A percentile compares a stretch with the other conserved stretches of the same genome.
Conservation (phyloP, 2,888 invertebrate genomes). For the Microctonus aethiopoides region DNA sequence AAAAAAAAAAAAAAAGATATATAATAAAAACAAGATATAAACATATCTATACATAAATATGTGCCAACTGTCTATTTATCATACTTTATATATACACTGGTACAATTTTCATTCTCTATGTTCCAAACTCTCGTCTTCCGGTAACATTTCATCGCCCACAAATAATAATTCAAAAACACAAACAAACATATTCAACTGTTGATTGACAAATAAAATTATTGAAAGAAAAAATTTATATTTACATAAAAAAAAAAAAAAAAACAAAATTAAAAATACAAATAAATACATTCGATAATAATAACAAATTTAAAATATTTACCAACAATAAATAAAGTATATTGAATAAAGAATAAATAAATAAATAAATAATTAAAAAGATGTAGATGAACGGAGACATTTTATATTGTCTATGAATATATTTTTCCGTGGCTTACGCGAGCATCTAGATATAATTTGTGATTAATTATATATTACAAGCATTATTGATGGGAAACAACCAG, state of each 20-base stretch:
- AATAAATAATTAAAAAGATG: slow-evolving; percentile 6
- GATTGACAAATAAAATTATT: too few relatives aligned
- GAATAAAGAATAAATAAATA: background rate
- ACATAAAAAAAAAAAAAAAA: too few relatives aligned
- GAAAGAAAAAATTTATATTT: too few relatives aligned
- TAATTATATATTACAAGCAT: slow-evolving; percentile 65
- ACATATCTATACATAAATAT: slow-evolving; percentile 1
- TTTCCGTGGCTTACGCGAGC: slow-evolving; percentile 41
- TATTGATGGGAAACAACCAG: slow-evolving; percentile 62
- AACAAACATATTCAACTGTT: background rate
- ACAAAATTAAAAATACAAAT: too few relatives aligned
- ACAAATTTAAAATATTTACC: too few relatives aligned
- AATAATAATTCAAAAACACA: background rate
- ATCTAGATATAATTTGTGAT: slow-evolving; percentile 66
- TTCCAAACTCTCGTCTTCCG: background rate
- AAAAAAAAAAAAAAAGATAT: background rate
- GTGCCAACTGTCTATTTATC: background rate
- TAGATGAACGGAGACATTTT: background rate
- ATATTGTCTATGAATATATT: slow-evolving; percentile 24
- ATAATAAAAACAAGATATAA: background rate
- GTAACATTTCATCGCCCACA: background rate
- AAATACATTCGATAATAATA: background rate
- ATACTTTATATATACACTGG: background rate
- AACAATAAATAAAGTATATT: too few relatives aligned
- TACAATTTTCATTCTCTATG: background rate